A percentile compares a stretch with the other conserved stretches of the same genome.
These are phyloP conservation scores for Quiscalus mexicanus DNA, from an alignment of 2,113 vertebrate species.

Conservation along the genomic window DNA sequence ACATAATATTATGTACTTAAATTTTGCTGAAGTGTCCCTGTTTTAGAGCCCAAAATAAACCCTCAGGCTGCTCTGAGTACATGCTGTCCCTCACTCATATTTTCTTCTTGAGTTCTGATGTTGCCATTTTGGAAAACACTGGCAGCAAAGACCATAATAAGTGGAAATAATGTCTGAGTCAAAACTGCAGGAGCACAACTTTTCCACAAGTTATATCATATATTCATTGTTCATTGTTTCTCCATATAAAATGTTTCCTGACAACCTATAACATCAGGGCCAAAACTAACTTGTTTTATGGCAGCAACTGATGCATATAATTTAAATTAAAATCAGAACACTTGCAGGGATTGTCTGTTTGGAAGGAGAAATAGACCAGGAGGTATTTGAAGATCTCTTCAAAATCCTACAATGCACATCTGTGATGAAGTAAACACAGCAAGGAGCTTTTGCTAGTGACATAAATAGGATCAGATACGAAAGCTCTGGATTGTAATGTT, in stretches of 20 bases:
- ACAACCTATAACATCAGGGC: not conserved
- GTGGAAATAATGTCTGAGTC: not conserved
- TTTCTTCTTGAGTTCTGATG: not conserved
- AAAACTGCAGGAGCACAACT: slow-evolving; percentile 17
- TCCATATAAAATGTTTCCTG: slow-evolving; percentile 21
- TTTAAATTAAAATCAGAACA: slow-evolving; percentile 39
- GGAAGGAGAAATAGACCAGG: slow-evolving; percentile 18
- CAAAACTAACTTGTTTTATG: slow-evolving; percentile 38
- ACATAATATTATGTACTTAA: not conserved
- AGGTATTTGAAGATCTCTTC: slow-evolving; percentile 9
- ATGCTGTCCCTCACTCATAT: not conserved
- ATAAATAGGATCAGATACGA: not conserved
- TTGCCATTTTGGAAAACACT: not conserved
- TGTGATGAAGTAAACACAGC: slow-evolving; percentile 25
- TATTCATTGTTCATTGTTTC: not conserved
- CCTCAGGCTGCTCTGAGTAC: not conserved
- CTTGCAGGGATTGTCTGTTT: not conserved
- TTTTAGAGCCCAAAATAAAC: not conserved
- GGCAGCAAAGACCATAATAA: not conserved
- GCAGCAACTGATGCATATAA: not conserved
- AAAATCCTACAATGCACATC: not conserved
- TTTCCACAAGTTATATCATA: not conserved
- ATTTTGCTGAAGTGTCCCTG: not conserved
- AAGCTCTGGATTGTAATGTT: not conserved
- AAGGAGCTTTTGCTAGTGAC: not conserved